Base-by-base conservation (phyloP, 2,113 vertebrate genomes). In the Taxidea taxus region DNA sequence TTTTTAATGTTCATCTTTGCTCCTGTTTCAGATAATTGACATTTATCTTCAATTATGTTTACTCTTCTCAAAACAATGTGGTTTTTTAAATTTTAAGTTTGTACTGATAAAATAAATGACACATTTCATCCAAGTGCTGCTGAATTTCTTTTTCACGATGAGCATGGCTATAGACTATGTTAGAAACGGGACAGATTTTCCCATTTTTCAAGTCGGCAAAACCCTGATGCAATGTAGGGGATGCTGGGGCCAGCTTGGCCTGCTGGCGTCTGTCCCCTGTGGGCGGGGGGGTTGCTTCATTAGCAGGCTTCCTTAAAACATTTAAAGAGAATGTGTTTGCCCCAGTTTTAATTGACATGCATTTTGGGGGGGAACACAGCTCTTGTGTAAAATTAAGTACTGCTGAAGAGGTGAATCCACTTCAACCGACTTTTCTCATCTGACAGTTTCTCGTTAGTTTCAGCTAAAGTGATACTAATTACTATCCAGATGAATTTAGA, bases 1-100 rank as follows among this genome's bases (percentile, higher is more conserved):
- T 66, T 82, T 94, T 96, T 87, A 74, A 78, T 77, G 51, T 93
- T 86, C 47, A 1, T 84, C 49, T 93, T 86, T 96, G 39, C 89
- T 91, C 74, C 44, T 62, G 37, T 74, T 97, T 91, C 68, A 64
- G 27, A 54, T 37, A 68, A 86, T 72, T 84, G 87, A 93, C 37
- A n/a, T 56, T 96, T 51, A 80, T 82, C 56, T 96, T 92, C 64
- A 34, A 0, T 95, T 94, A 21, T 77, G 66, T 90, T 86, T 89
- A 34, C 21, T 23, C 47, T 94, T 94, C 60, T 62, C 18, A 51
- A 89, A 96, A 89, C 12, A 21, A 25, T 21, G 47, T 94, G 34
- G 20, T 87, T 90, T 64, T 70, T 44, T 3, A 20, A 34, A 34
- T 77, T 87, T n/a, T 27, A 81, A 29, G 68, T 58, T 21, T 21